A percentile compares a stretch with the other conserved stretches of the same genome.
These are phyloP conservation scores for Amphipyra berbera DNA, from an alignment of 2,888 invertebrate species.

Conservation along the genomic window DNA sequence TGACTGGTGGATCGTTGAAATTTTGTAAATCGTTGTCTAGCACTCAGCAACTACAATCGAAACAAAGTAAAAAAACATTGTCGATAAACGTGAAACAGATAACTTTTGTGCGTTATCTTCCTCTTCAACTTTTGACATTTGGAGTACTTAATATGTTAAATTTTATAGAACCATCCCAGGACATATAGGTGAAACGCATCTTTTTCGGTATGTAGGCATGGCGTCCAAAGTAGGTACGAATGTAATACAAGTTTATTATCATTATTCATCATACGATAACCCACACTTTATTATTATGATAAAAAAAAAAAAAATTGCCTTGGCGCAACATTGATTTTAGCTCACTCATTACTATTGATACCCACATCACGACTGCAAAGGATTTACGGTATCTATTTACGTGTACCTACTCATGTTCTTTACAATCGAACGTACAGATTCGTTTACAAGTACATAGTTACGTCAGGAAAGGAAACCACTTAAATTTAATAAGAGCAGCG, in stretches of 20 bases:
- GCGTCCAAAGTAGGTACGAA: not conserved
- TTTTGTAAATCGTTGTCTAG: no score
- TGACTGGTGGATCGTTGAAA: no score
- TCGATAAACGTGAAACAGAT: no score
- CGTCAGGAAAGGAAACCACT: conserved; percentile 83
- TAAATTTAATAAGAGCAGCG: conserved; percentile 88
- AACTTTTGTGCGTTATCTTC: no score
- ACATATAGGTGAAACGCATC: no score
- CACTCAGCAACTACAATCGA: no score
- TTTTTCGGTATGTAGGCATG: no score
- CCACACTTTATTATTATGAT: conserved; percentile 35
- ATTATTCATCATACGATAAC: conserved; percentile 7
- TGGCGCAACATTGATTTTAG: conserved; percentile 45
- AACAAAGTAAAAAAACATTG: no score
- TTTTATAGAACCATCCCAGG: no score
- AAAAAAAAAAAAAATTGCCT: conserved; percentile 38
- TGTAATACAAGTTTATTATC: conserved; percentile 22
- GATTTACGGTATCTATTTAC: conserved; percentile 15
- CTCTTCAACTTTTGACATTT: no score
- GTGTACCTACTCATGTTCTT: conserved; percentile 17
- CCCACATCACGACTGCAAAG: not conserved
- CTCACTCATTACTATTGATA: not conserved
- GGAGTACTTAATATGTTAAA: no score
- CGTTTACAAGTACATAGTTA: conserved; percentile 70
- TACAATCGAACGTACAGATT: conserved; percentile 68